Percentiles rank a stretch among this genome's conserved stretches.
Conservation (phyloP, 2,113 vertebrate genomes). For the Synchiropus splendidus region DNA sequence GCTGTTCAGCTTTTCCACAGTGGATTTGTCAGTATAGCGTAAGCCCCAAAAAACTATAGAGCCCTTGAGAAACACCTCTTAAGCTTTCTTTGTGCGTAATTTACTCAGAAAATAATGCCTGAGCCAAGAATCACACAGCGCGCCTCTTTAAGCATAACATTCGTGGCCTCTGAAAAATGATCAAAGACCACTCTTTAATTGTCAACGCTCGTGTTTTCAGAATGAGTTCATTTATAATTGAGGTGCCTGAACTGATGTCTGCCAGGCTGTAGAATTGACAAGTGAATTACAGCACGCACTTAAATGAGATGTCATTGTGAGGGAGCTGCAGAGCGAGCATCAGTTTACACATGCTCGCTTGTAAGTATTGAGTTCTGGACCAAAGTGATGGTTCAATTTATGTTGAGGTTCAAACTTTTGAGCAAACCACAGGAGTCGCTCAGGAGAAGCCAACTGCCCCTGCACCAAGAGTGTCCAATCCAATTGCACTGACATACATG, state of each 20-base stretch:
- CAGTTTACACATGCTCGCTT: too few relatives aligned
- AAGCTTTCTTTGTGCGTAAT: slow-evolving; percentile 70
- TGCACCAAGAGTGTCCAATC: slow-evolving; percentile 45
- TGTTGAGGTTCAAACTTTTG: too few relatives aligned
- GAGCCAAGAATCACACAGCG: slow-evolving; percentile 65
- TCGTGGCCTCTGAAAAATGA: slow-evolving; percentile 64
- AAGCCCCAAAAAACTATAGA: slow-evolving; percentile 58
- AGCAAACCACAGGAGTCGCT: too few relatives aligned
- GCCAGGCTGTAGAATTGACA: slow-evolving; percentile 21
- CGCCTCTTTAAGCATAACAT: slow-evolving; percentile 70
- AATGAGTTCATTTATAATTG: slow-evolving; percentile 48
- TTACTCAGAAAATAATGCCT: slow-evolving; percentile 65
- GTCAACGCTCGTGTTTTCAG: slow-evolving; percentile 57
- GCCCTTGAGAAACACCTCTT: slow-evolving; percentile 70
- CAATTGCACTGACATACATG: slow-evolving; percentile 60
- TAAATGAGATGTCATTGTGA: too few relatives aligned
- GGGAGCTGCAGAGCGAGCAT: too few relatives aligned
- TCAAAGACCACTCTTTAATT: slow-evolving; percentile 56
- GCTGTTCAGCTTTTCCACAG: slow-evolving; percentile 61
- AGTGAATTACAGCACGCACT: slow-evolving; percentile 12
- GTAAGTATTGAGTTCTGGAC: too few relatives aligned
- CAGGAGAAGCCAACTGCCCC: too few relatives aligned
- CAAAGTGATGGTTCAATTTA: too few relatives aligned
- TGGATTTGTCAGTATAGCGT: slow-evolving; percentile 53
- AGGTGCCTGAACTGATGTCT: slow-evolving; percentile 27